These are phyloP conservation scores for Toxotes chatareus DNA, from an alignment of 2,113 vertebrate species.

Conservation along the genomic window DNA sequence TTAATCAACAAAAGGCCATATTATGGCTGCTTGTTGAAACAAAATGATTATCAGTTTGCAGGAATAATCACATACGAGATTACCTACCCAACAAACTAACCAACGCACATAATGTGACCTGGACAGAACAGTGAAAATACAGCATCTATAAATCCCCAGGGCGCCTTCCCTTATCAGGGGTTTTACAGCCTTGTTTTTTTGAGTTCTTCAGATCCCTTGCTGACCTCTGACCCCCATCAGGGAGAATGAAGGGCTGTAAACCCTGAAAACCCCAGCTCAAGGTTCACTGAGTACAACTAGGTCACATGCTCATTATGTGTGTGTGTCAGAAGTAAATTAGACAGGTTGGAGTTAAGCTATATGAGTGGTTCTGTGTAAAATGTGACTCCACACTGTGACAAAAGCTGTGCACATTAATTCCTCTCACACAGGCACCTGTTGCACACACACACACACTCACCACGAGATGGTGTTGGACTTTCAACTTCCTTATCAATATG, in stretches of 20 bases:
- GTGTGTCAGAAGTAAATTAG: slow-evolving; percentile 35
- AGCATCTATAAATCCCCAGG: slow-evolving; percentile 67
- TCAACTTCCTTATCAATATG: slow-evolving; percentile 57
- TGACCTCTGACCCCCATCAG: slow-evolving; percentile 75
- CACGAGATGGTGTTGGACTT: slow-evolving; percentile 51
- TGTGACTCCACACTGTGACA: slow-evolving; percentile 38
- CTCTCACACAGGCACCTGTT: slow-evolving; percentile 13
- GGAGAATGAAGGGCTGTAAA: slow-evolving; percentile 73
- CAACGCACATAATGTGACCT: slow-evolving; percentile 31
- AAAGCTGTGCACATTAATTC: slow-evolving; percentile 34
- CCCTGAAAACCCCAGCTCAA: slow-evolving; percentile 73
- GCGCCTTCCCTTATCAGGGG: slow-evolving; percentile 63
- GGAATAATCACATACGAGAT: slow-evolving; percentile 14
- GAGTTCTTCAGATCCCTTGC: slow-evolving; percentile 59
- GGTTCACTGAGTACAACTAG: slow-evolving; percentile 69
- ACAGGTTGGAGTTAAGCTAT: slow-evolving; percentile 34
- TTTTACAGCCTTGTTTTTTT: slow-evolving; percentile 82
- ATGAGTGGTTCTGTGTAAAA: slow-evolving; percentile 49
- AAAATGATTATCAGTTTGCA: slow-evolving; percentile 20
- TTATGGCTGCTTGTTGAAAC: slow-evolving; percentile 12
- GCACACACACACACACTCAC: slow-evolving; percentile 31
- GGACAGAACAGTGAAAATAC: slow-evolving; percentile 45
- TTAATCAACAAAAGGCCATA: slow-evolving; percentile 4
- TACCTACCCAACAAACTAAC: slow-evolving; percentile 32
- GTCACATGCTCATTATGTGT: slow-evolving; percentile 70